Base-by-base conservation (phyloP, 2,113 vertebrate species). In the Sus scrofa region DNA sequence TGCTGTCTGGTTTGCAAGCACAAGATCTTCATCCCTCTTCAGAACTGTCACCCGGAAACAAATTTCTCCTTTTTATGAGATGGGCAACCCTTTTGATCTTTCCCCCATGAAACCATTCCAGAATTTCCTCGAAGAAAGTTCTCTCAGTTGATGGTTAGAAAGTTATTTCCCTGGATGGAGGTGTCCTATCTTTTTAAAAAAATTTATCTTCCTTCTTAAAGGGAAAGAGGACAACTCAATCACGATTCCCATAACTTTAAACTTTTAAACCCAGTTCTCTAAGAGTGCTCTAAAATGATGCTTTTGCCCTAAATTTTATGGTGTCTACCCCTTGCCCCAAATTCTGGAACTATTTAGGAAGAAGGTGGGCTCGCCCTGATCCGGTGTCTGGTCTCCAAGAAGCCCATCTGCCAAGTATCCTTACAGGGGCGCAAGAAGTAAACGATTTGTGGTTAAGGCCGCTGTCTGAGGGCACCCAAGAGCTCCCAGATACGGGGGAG, bases 71-170 rank as follows among this genome's bases (percentile, higher is more conserved):
- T 50, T 37, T 93, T 44, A 30, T 19, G 77, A 84, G 34, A 75
- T n/a, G 30, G 1, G 26, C 26, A 32, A 71, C 65, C 19, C 44
- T 75, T 60, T 86, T 19, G 11, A 19, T 60, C 24, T 79, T 67
- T 84, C 39, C 81, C 70, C 60, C n/a, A 16, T 62, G 65, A 78
- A 97, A 82, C 93, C 50, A 39, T 34, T 91, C 79, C 37, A n/a
- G 39, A 94, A 75, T 67, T 81, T 81, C 50, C 52, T 96, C 82
- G 68, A 75, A 94, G 67, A 94, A 96, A 44, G 20, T 77, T 92
- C n/a, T 95, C 26, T 70, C 7, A 27, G 54, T 89, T 84, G 79
- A 56, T 22, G 22, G 58, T 52, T 70, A 56, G 14, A 73, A 89
- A 79, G 18, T 87, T 78, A 26, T 74, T 81, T 86, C 56, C 27